These are phyloP conservation scores for Epistrophe eligans DNA, from an alignment of 2,888 invertebrate genomes.

Conservation along the genomic window DNA sequence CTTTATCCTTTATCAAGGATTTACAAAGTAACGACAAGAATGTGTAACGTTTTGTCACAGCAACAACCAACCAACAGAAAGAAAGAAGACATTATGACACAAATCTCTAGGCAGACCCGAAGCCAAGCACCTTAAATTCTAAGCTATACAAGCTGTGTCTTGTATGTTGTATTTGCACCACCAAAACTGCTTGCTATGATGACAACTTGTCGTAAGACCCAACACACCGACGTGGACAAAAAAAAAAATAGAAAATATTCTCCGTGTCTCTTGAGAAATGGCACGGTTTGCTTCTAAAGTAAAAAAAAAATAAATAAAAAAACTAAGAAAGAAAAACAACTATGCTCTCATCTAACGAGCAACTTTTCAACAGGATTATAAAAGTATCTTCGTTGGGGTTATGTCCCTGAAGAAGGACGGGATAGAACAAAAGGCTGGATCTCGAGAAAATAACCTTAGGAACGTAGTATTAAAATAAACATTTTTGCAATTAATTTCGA, in stretches of 20 bases:
- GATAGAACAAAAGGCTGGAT: constrained; percentile 11
- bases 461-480: not conserved
- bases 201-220: constrained; percentile 46
- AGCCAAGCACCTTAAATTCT: constrained; percentile 17
- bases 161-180: constrained; percentile 22
- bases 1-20: constrained; percentile 32
- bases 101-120: constrained; percentile 52
- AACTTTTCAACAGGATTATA: constrained; percentile 70
- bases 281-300: constrained; percentile 57
- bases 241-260: not conserved
- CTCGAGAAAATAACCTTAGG: not conserved
- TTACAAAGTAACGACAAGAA: constrained; percentile 57
- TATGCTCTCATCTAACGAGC: constrained; percentile 48
- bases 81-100: constrained; percentile 52
- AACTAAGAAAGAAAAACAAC: constrained; percentile 3
- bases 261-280: constrained; percentile 48
- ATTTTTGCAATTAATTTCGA: too few species aligned
- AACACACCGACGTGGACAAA: not conserved
- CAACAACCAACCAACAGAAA: constrained; percentile 24
- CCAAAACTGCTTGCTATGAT: constrained; percentile 30
- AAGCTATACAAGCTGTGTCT: constrained; percentile 7
- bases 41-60: constrained; percentile 59
- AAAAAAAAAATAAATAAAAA: constrained; percentile 23
- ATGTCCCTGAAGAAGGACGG: not conserved
- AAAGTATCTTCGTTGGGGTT: constrained; percentile 25